Evolutionary conservation across 2,113 vertebrate species (phyloP), one percentile per base, ranked within the genome.

Genomic region (Perca flavescens): DNA sequence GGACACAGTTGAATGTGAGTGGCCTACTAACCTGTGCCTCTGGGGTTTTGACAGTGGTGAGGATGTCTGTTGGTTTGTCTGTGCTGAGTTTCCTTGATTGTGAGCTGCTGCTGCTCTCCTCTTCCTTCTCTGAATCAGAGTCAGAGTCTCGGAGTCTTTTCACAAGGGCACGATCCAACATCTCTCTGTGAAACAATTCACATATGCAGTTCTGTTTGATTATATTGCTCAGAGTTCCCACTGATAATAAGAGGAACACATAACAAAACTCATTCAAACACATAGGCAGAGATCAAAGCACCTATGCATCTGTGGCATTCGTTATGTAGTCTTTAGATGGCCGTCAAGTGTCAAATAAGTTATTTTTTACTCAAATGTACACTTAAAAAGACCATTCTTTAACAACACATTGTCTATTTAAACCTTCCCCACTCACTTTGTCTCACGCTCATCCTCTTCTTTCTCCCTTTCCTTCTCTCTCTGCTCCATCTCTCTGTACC

Each of bases 361-460:
- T 56, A 16, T 58, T 28, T 16, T 49, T 47, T 13, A 52, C 5
- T 40, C 7, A 31, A 34, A n/a, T 6, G 22, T 25, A 69, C 10
- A 62, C 21, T 8, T 43, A 19, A 25, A 43, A 8, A 46, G 12
- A 56, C 2, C 16, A 17, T 50, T 19, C 1, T 53, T 70, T 50
- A 16, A 63, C 34, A 43, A 17, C 16, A 3, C 11, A 25, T 36
- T 71, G n/a, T 79, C 11, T 15, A 22, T 75, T 54, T 49, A 1
- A 63, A 5, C 13, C 10, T 60, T 19, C 15, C 4, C 8, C 12
- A 87, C 96, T 95, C 83, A 98, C 98, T 95, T 97, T 1, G 95
- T 95, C 88, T 99, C 97, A 7, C 89, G 85, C 77, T 98, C 97
- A 0, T 98, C 98, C 68, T 99, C 98, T 63, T 98, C 97, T 72